A percentile compares a stretch with the other conserved stretches of the same genome.
phyloP scores from a whole-genome alignment of 1,140 invertebrate genomes.

The Onthophagus taurus region DNA sequence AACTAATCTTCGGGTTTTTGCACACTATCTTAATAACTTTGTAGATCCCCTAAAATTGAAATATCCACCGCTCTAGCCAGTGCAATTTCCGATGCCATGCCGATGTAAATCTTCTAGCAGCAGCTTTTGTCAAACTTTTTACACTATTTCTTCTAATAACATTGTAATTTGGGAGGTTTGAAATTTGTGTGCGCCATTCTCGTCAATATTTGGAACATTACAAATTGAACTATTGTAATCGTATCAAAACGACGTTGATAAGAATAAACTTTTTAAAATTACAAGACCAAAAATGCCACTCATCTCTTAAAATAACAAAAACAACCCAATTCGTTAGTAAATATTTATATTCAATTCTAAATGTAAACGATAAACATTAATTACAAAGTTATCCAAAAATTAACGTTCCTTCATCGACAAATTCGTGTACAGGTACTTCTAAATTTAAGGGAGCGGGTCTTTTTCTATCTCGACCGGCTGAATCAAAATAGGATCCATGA shows the following conservation, averaged over 20 bases:
- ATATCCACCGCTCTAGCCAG: conserved; percentile 59
- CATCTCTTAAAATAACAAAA: no score
- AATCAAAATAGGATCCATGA: conserved; percentile 98
- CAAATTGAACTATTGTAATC: no score
- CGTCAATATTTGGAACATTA: no score
- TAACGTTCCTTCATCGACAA: conserved; percentile 59
- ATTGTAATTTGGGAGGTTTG: conserved; percentile 75
- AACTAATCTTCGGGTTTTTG: conserved; percentile 84
- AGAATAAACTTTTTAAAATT: no score
- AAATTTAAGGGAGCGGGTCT: conserved; percentile 97
- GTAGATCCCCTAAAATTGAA: conserved; percentile 71
- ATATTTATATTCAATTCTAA: no score
- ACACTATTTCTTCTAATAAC: conserved; percentile 62
- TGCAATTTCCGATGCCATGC: conserved; percentile 79
- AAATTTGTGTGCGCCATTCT: conserved; percentile 91
- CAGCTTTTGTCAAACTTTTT: conserved; percentile 45
- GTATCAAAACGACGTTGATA: no score
- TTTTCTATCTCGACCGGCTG: conserved; percentile 91
- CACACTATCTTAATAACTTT: conserved; percentile 72
- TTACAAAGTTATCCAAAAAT: conserved; percentile 72
- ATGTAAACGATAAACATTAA: no score
- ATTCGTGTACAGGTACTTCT: conserved; percentile 83
- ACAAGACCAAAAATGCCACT: no score
- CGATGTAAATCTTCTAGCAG: conserved; percentile 63
- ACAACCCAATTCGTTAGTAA: no score